Percentiles rank a stretch among this genome's conserved stretches.
phyloP scores from a whole-genome alignment of 2,113 vertebrate genomes.

The Ctenodactylus gundi region DNA sequence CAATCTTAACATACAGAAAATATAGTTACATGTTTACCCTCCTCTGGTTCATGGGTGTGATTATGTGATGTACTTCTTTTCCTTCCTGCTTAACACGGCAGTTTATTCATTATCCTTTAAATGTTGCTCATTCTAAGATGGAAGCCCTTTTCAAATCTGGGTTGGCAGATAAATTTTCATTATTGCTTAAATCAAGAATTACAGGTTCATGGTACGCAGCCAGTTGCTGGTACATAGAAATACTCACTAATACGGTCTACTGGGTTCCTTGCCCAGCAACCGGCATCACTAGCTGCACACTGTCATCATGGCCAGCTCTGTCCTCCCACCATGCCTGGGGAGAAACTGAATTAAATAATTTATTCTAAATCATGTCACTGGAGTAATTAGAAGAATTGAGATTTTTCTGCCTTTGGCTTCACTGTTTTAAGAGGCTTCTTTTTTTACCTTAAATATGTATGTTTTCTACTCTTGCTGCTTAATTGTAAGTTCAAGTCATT shows the following conservation, averaged over 20 bases:
- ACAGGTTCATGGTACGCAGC: not conserved
- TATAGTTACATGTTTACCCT: constrained; percentile 41
- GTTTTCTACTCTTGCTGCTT: not conserved
- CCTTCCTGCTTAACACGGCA: not conserved
- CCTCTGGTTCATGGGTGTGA: not conserved
- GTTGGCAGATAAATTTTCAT: constrained; percentile 1
- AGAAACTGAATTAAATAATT: not conserved
- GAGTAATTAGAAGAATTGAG: not conserved
- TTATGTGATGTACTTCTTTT: not conserved
- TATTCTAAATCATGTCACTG: not conserved
- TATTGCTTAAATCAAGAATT: not conserved
- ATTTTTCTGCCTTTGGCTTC: not conserved
- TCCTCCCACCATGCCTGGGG: too few relatives aligned
- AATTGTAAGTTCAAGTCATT: not conserved
- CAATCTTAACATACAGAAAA: constrained; percentile 43
- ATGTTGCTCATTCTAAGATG: not conserved
- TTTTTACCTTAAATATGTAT: not conserved
- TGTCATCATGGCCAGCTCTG: too few relatives aligned
- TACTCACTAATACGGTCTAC: not conserved
- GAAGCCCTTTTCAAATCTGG: not conserved
- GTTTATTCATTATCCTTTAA: constrained; percentile 33
- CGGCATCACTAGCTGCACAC: not conserved
- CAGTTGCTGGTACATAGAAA: not conserved
- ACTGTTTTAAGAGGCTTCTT: not conserved
- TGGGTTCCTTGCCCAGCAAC: not conserved